Evolutionary conservation across 1,140 invertebrate genomes (phyloP).

Genomic region (Aphis gossypii): DNA sequence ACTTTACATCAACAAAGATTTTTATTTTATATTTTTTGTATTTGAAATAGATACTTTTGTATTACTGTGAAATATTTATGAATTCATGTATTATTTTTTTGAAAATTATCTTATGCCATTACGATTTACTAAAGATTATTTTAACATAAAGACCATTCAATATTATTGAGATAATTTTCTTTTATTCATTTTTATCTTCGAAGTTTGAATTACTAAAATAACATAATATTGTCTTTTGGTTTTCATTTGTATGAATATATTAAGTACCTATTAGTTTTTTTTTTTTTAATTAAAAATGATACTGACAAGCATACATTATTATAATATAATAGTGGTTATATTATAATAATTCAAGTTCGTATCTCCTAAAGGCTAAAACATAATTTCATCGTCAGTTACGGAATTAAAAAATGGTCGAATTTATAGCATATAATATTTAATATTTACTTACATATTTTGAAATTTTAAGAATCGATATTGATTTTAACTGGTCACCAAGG

Average conservation of each 20-base stretch:
- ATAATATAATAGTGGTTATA: not conserved
- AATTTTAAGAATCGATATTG: not conserved
- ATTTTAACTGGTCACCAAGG: not conserved
- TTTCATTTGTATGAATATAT: not conserved
- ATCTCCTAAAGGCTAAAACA: not conserved
- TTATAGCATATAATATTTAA: not conserved
- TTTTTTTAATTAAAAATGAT: not conserved
- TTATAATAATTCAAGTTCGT: not conserved
- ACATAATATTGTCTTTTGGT: not conserved
- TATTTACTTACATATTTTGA: no score
- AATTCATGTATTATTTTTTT: not conserved
- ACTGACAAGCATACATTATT: no score
- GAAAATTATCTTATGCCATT: not conserved
- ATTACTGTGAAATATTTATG: not conserved
- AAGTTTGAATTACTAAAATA: not conserved
- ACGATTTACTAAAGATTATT: not conserved
- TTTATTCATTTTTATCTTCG: not conserved
- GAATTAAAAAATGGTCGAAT: not conserved
- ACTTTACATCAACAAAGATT: not conserved
- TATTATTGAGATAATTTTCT: not conserved
- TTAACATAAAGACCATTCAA: not conserved
- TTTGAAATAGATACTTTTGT: not conserved
- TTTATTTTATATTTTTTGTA: not conserved
- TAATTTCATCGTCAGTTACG: not conserved
- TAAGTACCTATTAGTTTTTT: not conserved